phyloP scores from a whole-genome alignment of 2,888 invertebrate species.

The Blastobasis adustella region DNA sequence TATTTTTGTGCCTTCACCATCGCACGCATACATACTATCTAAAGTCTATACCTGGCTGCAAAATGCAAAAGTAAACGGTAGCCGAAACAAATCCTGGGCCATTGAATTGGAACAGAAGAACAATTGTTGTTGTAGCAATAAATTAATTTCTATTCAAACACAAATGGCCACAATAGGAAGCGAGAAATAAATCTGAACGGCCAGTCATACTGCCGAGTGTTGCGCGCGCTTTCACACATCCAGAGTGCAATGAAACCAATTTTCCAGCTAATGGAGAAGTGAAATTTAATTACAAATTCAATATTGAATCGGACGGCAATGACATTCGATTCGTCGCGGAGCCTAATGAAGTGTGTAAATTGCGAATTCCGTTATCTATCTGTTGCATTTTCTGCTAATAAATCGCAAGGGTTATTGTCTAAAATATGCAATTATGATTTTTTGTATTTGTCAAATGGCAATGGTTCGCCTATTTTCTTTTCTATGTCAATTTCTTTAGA shows the following conservation, averaged over 20 bases:
- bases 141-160: not conserved
- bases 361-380: not conserved
- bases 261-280: constrained; percentile 40
- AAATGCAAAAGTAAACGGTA: too few relatives aligned
- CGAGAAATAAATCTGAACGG: constrained; percentile 20
- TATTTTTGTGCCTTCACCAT: too few relatives aligned
- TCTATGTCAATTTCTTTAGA: too few relatives aligned
- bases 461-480: too few relatives aligned
- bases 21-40: too few relatives aligned
- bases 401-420: not conserved
- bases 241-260: constrained; percentile 47
- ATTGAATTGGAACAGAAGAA: not conserved
- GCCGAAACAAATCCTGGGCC: too few relatives aligned
- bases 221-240: constrained; percentile 28
- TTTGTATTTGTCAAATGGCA: too few relatives aligned
- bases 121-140: constrained; percentile 6
- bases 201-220: constrained; percentile 24
- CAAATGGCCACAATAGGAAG: not conserved
- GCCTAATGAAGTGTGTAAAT: not conserved
- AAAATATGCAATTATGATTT: too few relatives aligned
- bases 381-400: not conserved
- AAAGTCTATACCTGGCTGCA: too few relatives aligned
- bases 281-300: constrained; percentile 26
- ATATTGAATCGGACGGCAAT: constrained; percentile 15
- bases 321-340: constrained; percentile 3